Base-by-base conservation (phyloP, 2,797 vertebrate genomes). In the Choloepus didactylus region DNA sequence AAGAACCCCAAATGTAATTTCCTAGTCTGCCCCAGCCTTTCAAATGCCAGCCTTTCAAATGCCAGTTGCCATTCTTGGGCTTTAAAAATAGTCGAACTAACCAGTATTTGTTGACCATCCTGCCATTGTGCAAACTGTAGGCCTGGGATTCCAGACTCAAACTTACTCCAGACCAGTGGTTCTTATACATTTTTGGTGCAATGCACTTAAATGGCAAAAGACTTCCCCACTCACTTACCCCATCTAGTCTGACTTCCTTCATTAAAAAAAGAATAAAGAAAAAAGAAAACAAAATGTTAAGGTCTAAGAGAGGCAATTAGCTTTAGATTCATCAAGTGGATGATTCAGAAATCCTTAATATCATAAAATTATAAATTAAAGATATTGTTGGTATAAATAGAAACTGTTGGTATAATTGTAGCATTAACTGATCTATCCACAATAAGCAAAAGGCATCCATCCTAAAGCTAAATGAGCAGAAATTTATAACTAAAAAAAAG, bases 1-100 rank as follows among this genome's bases (percentile, higher is more conserved):
- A 49, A 76, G 49, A 93, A 81, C 44, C 29, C 15, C 46, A 56
- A 66, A 25, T 75, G 49, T 67, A 29, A 75, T 82, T 88, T 67
- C 60, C 38, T 23, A 31, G 27, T 75, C 23, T 88, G 12, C 16
- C 38, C 35, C 60, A 66, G 38, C 11, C 67, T 82, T 82, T 88
- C 77, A 88, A 82, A 46, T 46, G 41, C 82, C 41, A 81, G 29
- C 11, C 67, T 82, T 82, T 88, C 77, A 88, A 82, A 46, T 46
- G 41, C 82, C 41, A 81, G 29, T 29, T 66, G 67, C 5, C 18
- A 11, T 87, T 72, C 46, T 64, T 54, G 69, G 56, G 67, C 56
- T 73, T 88, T 35, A 64, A 21, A 88, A 64, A 64, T 23, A 66
- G 19, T 64, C 59, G 59, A 46, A 18, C 66, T 73, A 44, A 54